These are phyloP conservation scores for Pholis gunnellus DNA, from an alignment of 2,113 vertebrate species.

Conservation along the genomic window DNA sequence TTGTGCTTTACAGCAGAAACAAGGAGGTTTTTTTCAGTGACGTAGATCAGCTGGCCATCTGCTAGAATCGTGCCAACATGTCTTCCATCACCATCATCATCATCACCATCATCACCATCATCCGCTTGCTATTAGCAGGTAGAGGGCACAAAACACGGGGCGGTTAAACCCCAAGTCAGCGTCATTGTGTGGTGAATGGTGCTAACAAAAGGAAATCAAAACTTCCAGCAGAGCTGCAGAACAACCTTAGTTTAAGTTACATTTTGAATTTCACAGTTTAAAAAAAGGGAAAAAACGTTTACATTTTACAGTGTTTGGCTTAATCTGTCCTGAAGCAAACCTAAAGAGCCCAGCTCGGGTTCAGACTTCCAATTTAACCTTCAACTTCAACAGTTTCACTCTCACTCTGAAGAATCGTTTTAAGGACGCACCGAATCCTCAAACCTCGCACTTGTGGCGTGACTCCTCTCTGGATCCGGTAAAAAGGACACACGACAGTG, in stretches of 20 bases:
- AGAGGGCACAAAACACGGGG: background rate
- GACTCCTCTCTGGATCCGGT: slow-evolving; percentile 24
- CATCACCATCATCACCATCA: background rate
- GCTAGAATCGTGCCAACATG: slow-evolving; percentile 4
- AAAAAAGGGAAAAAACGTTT: background rate
- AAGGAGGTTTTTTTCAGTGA: slow-evolving; percentile 5
- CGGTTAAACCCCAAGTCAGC: background rate
- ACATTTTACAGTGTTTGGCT: background rate
- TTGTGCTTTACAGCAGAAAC: slow-evolving; percentile 28
- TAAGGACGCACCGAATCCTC: background rate
- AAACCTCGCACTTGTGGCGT: slow-evolving; percentile 6
- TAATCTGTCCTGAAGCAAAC: slow-evolving; percentile 36
- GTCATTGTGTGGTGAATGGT: no score
- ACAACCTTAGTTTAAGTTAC: background rate
- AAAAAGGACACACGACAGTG: slow-evolving; percentile 11
- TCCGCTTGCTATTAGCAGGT: slow-evolving; percentile 6
- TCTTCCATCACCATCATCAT: background rate
- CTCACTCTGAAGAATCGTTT: background rate
- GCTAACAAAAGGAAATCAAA: background rate
- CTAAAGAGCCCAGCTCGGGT: slow-evolving; percentile 21
- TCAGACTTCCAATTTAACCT: slow-evolving; percentile 10
- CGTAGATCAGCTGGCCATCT: slow-evolving; percentile 42
- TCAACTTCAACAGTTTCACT: no score
- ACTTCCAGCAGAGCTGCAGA: background rate
- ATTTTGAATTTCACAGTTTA: no score